Base-by-base conservation (phyloP, 1,140 invertebrate genomes). In the Drosophila rufa region DNA sequence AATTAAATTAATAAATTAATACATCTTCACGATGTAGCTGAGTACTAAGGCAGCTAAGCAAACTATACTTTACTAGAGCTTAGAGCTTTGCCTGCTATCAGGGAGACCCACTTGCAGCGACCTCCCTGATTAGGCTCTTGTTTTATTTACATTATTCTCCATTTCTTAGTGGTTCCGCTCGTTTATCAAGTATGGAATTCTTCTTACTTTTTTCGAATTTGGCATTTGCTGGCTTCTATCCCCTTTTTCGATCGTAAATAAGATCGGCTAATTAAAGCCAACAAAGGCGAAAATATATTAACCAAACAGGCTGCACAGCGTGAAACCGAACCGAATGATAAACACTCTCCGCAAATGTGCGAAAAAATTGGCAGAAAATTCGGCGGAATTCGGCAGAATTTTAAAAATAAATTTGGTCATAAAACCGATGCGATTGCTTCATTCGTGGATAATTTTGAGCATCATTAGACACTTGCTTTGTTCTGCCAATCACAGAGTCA, bases 281-380 rank as follows among this genome's bases (percentile, higher is more conserved):
- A 43, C 57, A 78, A 78, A 58, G 53, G 5, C 6, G 8, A 17
- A 78, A 69, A 70, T 50, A 50, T 56, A 53, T 61, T 42, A 70
- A 46, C 17, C 27, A 78, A 78, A 77, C 43, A 30, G 45, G 33
- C 64, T 38, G 30, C 56, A 53, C 55, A 47, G 38, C 56, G 56
- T 19, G 30, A 50, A 47, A 19, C 38, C 9, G 5, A 40, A 22
- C n/a, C 45, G 19, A 73, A 60, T 43, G 67, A 69, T 77, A 77
- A 77, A 77, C 75, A 77, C 58, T 69, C 56, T 19, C 17, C n/a
- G 51, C 51, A 22, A 47, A 43, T 11, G 60, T 58, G 47, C 36
- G 19, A 76, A 55, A 67, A 55, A 65, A 27, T 38, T 57, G 25
- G n/a, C 43, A 73, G 30, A n/a, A 73, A 47, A 38, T 71, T 73